Conservation (phyloP, 2,113 vertebrate genomes). For the Isichthys henryi region DNA sequence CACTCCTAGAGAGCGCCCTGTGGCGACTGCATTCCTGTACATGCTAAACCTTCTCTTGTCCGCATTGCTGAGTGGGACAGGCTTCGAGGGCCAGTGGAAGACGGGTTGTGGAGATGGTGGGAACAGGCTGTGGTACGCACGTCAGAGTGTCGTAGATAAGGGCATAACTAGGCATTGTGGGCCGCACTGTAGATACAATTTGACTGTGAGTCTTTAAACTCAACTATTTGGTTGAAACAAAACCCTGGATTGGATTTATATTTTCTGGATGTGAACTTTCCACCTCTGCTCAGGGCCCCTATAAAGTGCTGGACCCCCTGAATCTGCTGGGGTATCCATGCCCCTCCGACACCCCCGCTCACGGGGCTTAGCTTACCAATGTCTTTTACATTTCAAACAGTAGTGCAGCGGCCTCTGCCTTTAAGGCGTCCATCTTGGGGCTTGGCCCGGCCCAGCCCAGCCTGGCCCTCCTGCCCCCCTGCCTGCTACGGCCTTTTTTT, state of each 20-base stretch:
- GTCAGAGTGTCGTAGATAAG: not conserved
- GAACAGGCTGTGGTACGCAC: not conserved
- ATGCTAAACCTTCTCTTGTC: not conserved
- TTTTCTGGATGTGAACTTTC: not conserved
- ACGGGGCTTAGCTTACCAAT: not conserved
- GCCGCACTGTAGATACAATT: not conserved
- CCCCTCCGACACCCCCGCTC: not conserved
- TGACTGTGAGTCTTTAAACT: not conserved
- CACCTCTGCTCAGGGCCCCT: not conserved
- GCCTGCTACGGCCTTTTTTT: slow-evolving; percentile 21
- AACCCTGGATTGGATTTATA: not conserved
- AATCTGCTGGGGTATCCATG: not conserved
- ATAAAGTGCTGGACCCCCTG: not conserved
- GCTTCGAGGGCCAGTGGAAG: not conserved
- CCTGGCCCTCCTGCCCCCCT: not conserved
- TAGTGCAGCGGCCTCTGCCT: slow-evolving; percentile 21
- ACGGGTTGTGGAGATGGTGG: not conserved
- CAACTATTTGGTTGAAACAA: not conserved
- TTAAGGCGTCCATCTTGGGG: slow-evolving; percentile 24
- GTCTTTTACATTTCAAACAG: slow-evolving; percentile 17
- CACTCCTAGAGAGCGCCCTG: not conserved
- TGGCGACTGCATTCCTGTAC: not conserved
- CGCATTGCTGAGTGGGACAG: not conserved
- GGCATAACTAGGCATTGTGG: not conserved
- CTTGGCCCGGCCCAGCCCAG: not conserved